Evolutionary conservation across 2,888 invertebrate genomes (phyloP).

Genomic region (Coelopa pilipes): DNA sequence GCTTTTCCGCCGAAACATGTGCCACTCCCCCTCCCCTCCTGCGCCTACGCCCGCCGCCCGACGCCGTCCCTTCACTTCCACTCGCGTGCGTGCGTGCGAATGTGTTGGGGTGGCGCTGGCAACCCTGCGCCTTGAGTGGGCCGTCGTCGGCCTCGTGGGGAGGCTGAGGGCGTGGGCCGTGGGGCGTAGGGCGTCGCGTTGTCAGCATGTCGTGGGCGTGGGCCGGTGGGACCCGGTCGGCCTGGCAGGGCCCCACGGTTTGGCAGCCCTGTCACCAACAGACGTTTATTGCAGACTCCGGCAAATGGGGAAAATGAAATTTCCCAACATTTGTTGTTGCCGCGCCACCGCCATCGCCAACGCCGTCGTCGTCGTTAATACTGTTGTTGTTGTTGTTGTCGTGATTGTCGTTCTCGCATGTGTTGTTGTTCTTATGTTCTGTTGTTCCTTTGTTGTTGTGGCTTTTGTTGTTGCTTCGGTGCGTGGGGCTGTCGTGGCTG

Average conservation of each 20-base stretch:
- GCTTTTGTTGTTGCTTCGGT: background rate
- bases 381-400: slow-evolving; percentile 11
- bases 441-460: background rate
- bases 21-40: no score
- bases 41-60: no score
- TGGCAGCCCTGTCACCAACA: slow-evolving; percentile 35
- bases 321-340: slow-evolving; percentile 25
- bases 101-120: slow-evolving; percentile 16
- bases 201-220: slow-evolving; percentile 1
- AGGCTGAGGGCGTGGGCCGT: background rate
- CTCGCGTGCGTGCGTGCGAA: background rate
- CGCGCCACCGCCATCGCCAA: no score
- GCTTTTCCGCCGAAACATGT: background rate
- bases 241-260: background rate
- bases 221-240: background rate
- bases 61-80: no score
- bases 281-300: slow-evolving; percentile 33
- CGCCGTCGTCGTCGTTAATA: background rate
- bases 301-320: slow-evolving; percentile 25
- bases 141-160: background rate
- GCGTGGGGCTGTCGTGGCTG: background rate
- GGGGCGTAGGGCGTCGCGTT: background rate
- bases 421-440: no score
- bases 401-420: slow-evolving; percentile 11
- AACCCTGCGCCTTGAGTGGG: slow-evolving; percentile 18